phyloP scores from a whole-genome alignment of 1,140 invertebrate genomes.

The Drosophila eugracilis region DNA sequence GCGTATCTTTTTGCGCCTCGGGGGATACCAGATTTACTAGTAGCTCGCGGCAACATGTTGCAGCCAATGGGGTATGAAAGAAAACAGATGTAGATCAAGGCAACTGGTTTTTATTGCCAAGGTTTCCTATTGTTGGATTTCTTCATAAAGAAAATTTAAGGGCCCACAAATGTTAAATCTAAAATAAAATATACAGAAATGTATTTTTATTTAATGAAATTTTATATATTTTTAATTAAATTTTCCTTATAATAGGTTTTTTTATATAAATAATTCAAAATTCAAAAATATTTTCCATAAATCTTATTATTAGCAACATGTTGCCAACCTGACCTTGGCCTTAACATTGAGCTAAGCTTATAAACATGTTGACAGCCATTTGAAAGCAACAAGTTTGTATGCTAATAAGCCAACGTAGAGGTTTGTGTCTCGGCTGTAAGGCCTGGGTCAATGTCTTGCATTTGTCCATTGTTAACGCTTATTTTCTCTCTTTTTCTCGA shows the following conservation, averaged over 20 bases:
- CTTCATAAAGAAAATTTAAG: no score
- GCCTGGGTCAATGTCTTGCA: slow-evolving; percentile 69
- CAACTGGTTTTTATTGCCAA: slow-evolving; percentile 25
- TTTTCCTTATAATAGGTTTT: no score
- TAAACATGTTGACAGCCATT: slow-evolving; percentile 56
- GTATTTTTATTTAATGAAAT: background rate
- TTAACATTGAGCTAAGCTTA: slow-evolving; percentile 40
- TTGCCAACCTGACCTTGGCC: slow-evolving; percentile 58
- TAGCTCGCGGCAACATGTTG: slow-evolving; percentile 53
- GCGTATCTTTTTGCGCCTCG: slow-evolving; percentile 3
- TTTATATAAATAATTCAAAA: no score
- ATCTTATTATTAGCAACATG: slow-evolving; percentile 50
- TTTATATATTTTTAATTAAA: background rate
- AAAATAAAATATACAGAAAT: background rate
- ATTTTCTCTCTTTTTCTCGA: slow-evolving; percentile 10
- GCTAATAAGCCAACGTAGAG: slow-evolving; percentile 50
- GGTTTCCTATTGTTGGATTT: no score
- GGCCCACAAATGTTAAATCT: no score
- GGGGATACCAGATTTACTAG: slow-evolving; percentile 15
- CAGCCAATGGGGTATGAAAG: slow-evolving; percentile 13
- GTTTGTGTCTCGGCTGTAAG: slow-evolving; percentile 35
- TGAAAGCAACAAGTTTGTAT: slow-evolving; percentile 55
- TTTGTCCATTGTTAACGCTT: slow-evolving; percentile 36
- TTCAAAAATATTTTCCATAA: no score
- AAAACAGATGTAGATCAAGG: slow-evolving; percentile 13